Percentiles rank a stretch among this genome's conserved stretches.
phyloP scores from a whole-genome alignment of 2,797 vertebrate genomes.

The Delichon dasypus region DNA sequence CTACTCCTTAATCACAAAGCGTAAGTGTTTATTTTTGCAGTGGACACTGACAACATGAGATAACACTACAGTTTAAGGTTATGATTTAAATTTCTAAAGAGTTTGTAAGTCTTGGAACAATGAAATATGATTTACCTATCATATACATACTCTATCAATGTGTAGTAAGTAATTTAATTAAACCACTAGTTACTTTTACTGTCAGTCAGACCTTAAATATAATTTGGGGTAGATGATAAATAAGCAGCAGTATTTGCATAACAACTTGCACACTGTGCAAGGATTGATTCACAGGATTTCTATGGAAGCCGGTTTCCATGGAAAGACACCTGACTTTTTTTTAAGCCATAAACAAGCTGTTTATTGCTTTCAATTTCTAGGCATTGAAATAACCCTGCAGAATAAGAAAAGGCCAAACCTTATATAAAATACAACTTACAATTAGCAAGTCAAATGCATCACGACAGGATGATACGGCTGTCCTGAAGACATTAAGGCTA shows the following conservation, averaged over 20 bases:
- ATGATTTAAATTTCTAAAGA: not conserved
- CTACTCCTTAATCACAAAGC: not conserved
- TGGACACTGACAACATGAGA: not conserved
- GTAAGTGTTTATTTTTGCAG: not conserved
- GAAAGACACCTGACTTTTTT: conserved; percentile 8
- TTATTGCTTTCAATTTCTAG: not conserved
- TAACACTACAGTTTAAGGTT: not conserved
- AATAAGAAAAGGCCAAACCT: not conserved
- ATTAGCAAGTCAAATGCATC: not conserved
- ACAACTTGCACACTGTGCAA: not conserved
- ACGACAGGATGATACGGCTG: not conserved
- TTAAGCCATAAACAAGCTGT: not conserved
- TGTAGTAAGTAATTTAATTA: not conserved
- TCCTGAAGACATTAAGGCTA: not conserved
- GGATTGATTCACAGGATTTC: conserved; percentile 20
- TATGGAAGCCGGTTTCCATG: conserved; percentile 42
- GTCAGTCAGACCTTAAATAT: not conserved
- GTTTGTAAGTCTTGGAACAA: not conserved
- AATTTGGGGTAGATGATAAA: not conserved
- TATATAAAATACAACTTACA: not conserved
- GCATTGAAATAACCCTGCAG: not conserved
- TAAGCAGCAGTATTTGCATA: not conserved
- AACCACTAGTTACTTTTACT: not conserved
- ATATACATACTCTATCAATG: not conserved
- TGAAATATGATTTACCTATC: not conserved